Evolutionary conservation across 2,797 vertebrate species (phyloP), one percentile per base, ranked within the genome.

Genomic region (Poeciliopsis turneri): DNA sequence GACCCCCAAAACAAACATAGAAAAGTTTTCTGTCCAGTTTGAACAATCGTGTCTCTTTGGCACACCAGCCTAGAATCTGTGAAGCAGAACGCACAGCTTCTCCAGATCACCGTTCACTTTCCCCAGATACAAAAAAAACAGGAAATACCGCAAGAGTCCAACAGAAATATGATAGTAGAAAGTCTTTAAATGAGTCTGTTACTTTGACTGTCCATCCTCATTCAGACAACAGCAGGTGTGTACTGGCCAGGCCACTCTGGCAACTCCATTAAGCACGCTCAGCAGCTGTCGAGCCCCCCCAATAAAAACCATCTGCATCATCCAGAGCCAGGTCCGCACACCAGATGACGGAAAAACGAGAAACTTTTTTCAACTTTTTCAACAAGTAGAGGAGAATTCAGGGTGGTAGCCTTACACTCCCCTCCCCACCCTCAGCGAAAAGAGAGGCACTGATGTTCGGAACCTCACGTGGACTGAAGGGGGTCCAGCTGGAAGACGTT

Each of bases 401-500:
- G 41, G 25, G 23, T 68, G 78, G 82, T 87, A 85, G 88, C 79
- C 69, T 73, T 13, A 2, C 1, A 81, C 77, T 57, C 80, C n/a
- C n/a, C n/a, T 79, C 85, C 78, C 61, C 82, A n/a, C 55, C 55
- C 82, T 83, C 70, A 0, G 76, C 66, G 64, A 78, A 46, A 68
- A 77, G 72, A 76, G 28, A 51, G 16, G 41, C 30, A 5, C 41
- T 0, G 0, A 47, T 5, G 12, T 23, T 49, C 8, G 0, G 64
- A 0, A 25, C 83, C 83, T 98, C 97, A 98, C 95, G 96, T 97
- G 90, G 97, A 98, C 90, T 97, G 96, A 90, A 97, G 89, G 30
- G 97, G 95, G 95, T 98, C 97, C 94, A 98, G 95, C 83, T 98
- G 97, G 94, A 98, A 98, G 92, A 98, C 97, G 1, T 98, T 98